These are phyloP conservation scores for Zingel zingel DNA, from an alignment of 2,113 vertebrate species.

Conservation along the genomic window DNA sequence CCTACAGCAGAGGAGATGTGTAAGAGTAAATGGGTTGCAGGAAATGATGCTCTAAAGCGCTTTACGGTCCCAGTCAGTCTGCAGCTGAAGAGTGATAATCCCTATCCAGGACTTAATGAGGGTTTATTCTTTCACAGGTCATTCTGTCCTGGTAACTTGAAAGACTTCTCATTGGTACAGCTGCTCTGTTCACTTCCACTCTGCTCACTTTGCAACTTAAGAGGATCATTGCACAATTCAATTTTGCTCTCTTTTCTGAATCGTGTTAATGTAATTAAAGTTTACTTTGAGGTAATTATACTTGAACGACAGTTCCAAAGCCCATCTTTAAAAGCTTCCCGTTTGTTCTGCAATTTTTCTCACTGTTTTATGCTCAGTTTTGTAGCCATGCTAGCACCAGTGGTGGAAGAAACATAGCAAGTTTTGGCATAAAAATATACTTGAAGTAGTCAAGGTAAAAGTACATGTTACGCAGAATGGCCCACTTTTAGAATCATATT, in stretches of 20 bases:
- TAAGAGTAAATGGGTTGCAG: conserved; percentile 53
- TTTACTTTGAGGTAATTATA: not conserved
- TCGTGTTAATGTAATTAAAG: not conserved
- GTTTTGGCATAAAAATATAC: too few species aligned
- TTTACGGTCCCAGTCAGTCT: conserved; percentile 59
- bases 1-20: conserved; percentile 49
- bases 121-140: conserved; percentile 58
- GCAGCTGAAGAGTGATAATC: conserved; percentile 61
- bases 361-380: not conserved
- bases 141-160: conserved; percentile 52
- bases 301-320: not conserved
- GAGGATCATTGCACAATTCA: not conserved
- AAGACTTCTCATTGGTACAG: conserved; percentile 40
- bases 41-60: conserved; percentile 58
- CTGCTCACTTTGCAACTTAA: conserved; percentile 19
- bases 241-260: not conserved
- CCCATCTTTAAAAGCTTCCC: not conserved
- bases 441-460: too few species aligned
- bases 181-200: conserved; percentile 24
- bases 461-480: too few species aligned
- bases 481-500: too few species aligned
- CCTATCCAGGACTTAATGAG: conserved; percentile 54
- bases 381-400: not conserved
- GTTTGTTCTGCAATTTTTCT: not conserved
- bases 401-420: not conserved